Evolutionary conservation across 2,797 vertebrate genomes (phyloP).

Genomic region (Leucoraja ocellata): DNA sequence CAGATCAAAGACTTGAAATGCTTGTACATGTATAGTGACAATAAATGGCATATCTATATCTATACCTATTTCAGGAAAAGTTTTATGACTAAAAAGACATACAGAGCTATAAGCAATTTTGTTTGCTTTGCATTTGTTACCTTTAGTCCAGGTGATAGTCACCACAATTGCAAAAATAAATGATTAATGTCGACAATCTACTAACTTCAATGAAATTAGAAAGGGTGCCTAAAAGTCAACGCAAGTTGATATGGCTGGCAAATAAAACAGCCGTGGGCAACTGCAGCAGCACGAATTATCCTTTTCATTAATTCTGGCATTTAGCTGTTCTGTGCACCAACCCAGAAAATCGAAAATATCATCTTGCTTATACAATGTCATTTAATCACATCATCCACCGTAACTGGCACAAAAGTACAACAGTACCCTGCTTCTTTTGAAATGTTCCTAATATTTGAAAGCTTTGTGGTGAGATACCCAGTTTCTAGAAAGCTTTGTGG

Average conservation of each 20-base stretch:
- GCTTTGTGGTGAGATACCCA: too few relatives aligned
- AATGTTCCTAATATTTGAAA: too few relatives aligned
- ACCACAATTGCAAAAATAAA: background rate
- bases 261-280: background rate
- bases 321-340: background rate
- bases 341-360: background rate
- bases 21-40: background rate
- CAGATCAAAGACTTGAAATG: background rate
- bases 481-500: too few relatives aligned
- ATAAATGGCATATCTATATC: too few relatives aligned
- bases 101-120: background rate
- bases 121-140: background rate
- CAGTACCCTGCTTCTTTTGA: background rate
- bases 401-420: background rate
- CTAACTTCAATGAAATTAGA: background rate
- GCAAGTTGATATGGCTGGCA: background rate
- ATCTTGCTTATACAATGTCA: background rate
- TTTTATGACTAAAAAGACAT: background rate
- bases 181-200: background rate
- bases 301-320: background rate
- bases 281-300: background rate
- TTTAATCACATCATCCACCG: background rate
- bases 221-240: background rate
- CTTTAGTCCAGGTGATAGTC: background rate
- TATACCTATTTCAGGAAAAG: background rate